Evolutionary conservation across 2,888 invertebrate species (phyloP).

Genomic region (Slavum lentiscoides): DNA sequence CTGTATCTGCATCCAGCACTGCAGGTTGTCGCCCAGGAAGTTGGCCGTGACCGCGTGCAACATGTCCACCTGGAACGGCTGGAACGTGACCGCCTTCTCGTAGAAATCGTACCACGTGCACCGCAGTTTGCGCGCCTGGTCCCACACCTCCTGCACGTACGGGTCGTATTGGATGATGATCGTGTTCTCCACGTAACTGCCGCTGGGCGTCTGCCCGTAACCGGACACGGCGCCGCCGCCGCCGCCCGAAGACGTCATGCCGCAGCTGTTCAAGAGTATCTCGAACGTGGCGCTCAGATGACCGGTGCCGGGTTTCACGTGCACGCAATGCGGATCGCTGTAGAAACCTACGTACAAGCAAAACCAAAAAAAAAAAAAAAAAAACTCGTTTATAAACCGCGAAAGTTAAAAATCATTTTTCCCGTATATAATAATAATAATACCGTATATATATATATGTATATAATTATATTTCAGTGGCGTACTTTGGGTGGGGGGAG

Average conservation of each 20-base stretch:
- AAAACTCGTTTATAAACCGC: too few species aligned
- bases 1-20: constrained; percentile 98
- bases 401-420: too few species aligned
- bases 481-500: too few species aligned
- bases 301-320: constrained; percentile 87
- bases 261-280: constrained; percentile 89
- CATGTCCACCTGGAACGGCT: constrained; percentile 96
- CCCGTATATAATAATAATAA: too few species aligned
- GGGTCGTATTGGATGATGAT: constrained; percentile 94
- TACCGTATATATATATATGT: too few species aligned
- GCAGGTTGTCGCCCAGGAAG: constrained; percentile 91
- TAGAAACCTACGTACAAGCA: constrained; percentile 67
- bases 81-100: constrained; percentile 91
- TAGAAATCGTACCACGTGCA: constrained; percentile 97
- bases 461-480: too few species aligned
- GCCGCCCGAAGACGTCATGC: constrained; percentile 90
- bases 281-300: constrained; percentile 90
- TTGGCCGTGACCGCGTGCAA: constrained; percentile 92
- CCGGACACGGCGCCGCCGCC: constrained; percentile 80
- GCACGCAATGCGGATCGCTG: constrained; percentile 88
- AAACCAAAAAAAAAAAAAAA: too few species aligned
- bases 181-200: constrained; percentile 91
- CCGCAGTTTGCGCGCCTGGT: constrained; percentile 86
- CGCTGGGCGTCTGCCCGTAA: constrained; percentile 86
- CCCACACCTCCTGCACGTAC: constrained; percentile 91